phyloP scores from a whole-genome alignment of 1,140 invertebrate species.

The Heliconius eleuchia region DNA sequence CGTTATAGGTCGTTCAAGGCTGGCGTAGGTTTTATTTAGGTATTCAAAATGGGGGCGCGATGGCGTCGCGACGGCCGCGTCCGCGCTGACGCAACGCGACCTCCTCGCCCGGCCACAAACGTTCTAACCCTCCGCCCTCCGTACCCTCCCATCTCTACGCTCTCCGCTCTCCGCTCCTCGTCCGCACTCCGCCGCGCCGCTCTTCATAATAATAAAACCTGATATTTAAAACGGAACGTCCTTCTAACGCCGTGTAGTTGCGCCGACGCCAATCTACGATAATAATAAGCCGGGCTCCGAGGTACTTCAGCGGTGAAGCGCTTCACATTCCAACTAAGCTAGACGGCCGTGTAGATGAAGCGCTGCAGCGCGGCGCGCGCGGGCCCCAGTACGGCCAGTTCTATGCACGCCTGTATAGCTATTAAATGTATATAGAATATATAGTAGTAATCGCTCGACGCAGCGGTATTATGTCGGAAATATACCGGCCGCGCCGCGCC shows the following conservation, averaged over 20 bases:
- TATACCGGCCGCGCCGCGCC: constrained; percentile 77
- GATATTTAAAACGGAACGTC: constrained; percentile 82
- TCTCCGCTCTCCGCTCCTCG: constrained; percentile 37
- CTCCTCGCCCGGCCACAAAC: constrained; percentile 77
- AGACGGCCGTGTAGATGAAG: constrained; percentile 52
- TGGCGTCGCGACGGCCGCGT: constrained; percentile 38
- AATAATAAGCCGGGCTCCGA: constrained; percentile 78
- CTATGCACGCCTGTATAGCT: constrained; percentile 82
- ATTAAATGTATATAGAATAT: constrained; percentile 82
- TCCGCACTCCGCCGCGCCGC: constrained; percentile 78
- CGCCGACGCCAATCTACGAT: constrained; percentile 82
- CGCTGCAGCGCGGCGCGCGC: constrained; percentile 60
- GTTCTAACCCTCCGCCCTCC: constrained; percentile 71
- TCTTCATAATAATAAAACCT: constrained; percentile 82
- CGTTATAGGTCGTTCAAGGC: constrained; percentile 59
- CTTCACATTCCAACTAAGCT: constrained; percentile 45
- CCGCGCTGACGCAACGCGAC: constrained; percentile 75
- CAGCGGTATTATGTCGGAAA: constrained; percentile 82
- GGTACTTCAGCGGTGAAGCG: constrained; percentile 62
- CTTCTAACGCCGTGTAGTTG: constrained; percentile 82
- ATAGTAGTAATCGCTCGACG: constrained; percentile 82
- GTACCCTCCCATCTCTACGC: constrained; percentile 40
- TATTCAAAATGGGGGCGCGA: constrained; percentile 56
- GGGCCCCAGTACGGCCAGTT: constrained; percentile 80
- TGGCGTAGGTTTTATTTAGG: constrained; percentile 57